phyloP scores from a whole-genome alignment of 2,797 vertebrate genomes.

The Sus cebifrons region DNA sequence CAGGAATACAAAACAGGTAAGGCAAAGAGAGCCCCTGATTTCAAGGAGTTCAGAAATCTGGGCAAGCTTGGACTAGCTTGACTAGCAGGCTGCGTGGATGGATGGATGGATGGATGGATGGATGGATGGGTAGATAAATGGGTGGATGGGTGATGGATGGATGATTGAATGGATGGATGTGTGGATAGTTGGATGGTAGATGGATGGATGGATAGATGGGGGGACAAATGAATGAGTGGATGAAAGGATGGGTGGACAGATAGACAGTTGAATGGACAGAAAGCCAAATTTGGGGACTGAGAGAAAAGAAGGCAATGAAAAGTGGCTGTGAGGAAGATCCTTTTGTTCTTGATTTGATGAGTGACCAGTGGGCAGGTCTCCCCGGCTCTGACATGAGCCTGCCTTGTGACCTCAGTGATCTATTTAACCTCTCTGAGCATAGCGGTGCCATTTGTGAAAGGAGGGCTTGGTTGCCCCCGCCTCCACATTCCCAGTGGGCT shows the following conservation, averaged over 20 bases:
- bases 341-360: background rate
- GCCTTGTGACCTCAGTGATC: background rate
- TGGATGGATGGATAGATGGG: background rate
- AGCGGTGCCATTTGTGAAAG: accelerated
- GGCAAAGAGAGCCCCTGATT: too few species aligned
- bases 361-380: background rate
- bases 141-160: too few species aligned
- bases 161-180: accelerated
- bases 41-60: background rate
- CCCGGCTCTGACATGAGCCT: accelerated
- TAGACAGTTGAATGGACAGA: background rate
- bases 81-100: background rate
- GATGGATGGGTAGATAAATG: too few species aligned
- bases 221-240: background rate
- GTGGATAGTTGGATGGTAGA: background rate
- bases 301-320: background rate
- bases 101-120: background rate
- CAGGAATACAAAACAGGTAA: background rate
- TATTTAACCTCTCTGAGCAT: background rate
- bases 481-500: background rate
- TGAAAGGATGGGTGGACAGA: background rate
- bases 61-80: background rate
- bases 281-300: background rate
- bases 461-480: accelerated
- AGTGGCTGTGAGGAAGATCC: accelerated